Percentiles rank a stretch among this genome's conserved stretches.
These are phyloP conservation scores for Cromileptes altivelis DNA, from an alignment of 2,113 vertebrate genomes.

Conservation along the genomic window DNA sequence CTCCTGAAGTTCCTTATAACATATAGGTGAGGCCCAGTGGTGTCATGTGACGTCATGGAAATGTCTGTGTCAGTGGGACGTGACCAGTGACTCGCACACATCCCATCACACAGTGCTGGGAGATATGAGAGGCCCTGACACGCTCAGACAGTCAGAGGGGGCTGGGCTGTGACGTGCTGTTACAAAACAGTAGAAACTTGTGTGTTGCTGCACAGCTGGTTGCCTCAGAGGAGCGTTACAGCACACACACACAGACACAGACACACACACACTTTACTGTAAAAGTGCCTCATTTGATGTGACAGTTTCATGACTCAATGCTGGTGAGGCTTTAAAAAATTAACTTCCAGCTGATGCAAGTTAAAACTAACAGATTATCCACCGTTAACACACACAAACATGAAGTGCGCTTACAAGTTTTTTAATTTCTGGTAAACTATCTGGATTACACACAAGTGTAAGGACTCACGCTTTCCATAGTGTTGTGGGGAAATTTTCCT, in stretches of 20 bases:
- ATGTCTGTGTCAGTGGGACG: conserved; percentile 42
- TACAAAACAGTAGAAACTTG: conserved; percentile 31
- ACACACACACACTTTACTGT: background rate
- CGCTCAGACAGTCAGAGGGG: background rate
- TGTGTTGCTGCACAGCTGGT: conserved; percentile 22
- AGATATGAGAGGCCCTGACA: conserved; percentile 41
- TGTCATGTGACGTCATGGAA: conserved; percentile 56
- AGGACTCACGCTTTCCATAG: background rate
- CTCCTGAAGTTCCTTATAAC: background rate
- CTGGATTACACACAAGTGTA: background rate
- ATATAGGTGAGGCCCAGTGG: background rate
- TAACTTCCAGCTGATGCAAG: no score
- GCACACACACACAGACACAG: background rate
- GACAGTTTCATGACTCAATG: no score
- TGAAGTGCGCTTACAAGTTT: no score
- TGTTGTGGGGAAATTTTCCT: background rate
- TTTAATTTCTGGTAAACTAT: background rate
- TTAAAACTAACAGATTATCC: no score
- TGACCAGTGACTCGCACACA: conserved; percentile 8
- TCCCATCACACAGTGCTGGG: background rate
- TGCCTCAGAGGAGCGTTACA: conserved; percentile 7
- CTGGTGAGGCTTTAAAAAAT: no score
- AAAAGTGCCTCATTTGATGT: background rate
- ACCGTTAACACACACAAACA: no score
- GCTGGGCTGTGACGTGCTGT: background rate